Base-by-base conservation (phyloP, 2,113 vertebrate genomes). In the Malurus cyaneus region DNA sequence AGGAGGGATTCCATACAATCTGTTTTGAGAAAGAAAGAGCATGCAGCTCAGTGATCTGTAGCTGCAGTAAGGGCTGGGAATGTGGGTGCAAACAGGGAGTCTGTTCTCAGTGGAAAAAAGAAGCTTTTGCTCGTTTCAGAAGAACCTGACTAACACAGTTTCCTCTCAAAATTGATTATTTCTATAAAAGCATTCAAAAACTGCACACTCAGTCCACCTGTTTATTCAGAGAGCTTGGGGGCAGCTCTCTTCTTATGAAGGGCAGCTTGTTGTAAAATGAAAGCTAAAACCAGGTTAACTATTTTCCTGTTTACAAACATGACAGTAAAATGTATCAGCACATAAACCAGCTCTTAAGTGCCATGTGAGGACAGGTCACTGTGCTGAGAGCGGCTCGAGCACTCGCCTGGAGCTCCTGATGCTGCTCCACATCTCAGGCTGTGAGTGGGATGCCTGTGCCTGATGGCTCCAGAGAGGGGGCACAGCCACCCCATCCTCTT, bases 401-500 rank as follows among this genome's bases (percentile, higher is more conserved):
- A 42, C 65, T 70, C 4, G 6, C 11, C 64, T 4, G 1, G 13
- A 44, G 29, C 21, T 84, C 26, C 39, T 29, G 66, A 41, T 52
- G 53, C 12, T 47, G 8, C 17, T 50, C 65, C 47, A 0, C 50
- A 66, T 50, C 62, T 86, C 66, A 34, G 42, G 31, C 42, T 77
- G 64, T 18, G 23, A 86, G 56, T 8, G 23, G 18, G 42, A 42
- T 62, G 36, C 26, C 62, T 4, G 0, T 13, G 41, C 76, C 41
- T 61, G 42, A 57, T 2, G 1, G 10, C 12, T 29, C 46, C 25
- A 69, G 56, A 0, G 0, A 70, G 42, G 66, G 32, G n/a, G 36
- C 46, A 69, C 31, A 31, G 41, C 15, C 64, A 57, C n/a, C 25
- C 25, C 3, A 0, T 7, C 32, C 49, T 24, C 52, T 92, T 50